phyloP scores from a whole-genome alignment of 2,113 vertebrate species.

The Cromileptes altivelis region DNA sequence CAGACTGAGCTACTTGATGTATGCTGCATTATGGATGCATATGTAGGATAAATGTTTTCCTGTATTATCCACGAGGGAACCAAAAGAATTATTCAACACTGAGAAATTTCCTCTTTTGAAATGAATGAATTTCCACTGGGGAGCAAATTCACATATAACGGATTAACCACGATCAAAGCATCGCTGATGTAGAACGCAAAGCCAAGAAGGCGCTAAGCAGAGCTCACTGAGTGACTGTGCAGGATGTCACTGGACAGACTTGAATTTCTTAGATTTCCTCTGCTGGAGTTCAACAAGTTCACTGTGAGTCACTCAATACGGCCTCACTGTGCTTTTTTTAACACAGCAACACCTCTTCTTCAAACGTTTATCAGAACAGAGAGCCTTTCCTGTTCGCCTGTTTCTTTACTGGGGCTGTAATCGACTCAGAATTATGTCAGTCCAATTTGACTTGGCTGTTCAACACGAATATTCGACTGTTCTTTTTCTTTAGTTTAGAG shows the following conservation, averaged over 20 bases:
- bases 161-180: constrained; percentile 46
- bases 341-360: too few relatives aligned
- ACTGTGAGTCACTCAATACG: neutral
- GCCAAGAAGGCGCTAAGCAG: neutral
- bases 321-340: too few relatives aligned
- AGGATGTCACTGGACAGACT: neutral
- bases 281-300: neutral
- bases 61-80: neutral
- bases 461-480: too few relatives aligned
- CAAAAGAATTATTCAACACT: constrained; percentile 1
- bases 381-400: too few relatives aligned
- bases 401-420: too few relatives aligned
- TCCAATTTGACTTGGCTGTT: too few relatives aligned
- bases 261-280: neutral
- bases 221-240: neutral
- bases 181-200: constrained; percentile 1
- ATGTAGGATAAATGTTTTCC: constrained; percentile 4
- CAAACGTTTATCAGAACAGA: too few relatives aligned
- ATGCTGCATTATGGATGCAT: neutral
- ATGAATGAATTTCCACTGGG: constrained; percentile 9
- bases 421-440: too few relatives aligned
- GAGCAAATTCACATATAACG: neutral
- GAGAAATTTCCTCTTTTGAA: constrained; percentile 14
- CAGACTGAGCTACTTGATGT: neutral
- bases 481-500: too few relatives aligned